These are phyloP conservation scores for Hypselothyrea guttata DNA, from an alignment of 2,888 invertebrate genomes.

Conservation along the genomic window DNA sequence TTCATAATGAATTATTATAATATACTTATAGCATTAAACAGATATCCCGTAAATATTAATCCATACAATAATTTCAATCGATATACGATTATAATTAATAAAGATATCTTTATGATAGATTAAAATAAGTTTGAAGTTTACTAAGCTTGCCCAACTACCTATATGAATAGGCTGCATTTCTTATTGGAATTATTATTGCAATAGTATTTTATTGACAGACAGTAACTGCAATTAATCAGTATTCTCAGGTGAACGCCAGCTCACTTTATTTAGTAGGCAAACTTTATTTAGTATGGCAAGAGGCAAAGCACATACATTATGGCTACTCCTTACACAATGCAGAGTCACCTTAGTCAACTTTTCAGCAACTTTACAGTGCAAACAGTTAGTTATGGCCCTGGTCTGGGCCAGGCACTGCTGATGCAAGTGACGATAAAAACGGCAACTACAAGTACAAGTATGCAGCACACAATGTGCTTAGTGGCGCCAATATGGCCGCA, in stretches of 20 bases:
- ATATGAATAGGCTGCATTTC: too few species aligned
- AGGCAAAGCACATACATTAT: constrained; percentile 16
- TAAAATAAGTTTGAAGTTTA: too few species aligned
- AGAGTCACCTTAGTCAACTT: constrained; percentile 46
- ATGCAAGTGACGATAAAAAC: constrained; percentile 58
- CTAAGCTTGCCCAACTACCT: too few species aligned
- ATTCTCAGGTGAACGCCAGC: not conserved
- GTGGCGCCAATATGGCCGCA: constrained; percentile 58
- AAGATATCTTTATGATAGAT: too few species aligned
- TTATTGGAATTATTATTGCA: too few species aligned
- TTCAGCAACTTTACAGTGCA: constrained; percentile 41
- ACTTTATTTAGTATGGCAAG: constrained; percentile 34
- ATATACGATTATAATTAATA: too few species aligned
- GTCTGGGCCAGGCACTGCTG: constrained; percentile 28
- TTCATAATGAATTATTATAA: too few species aligned
- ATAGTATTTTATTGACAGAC: not conserved
- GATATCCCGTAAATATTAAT: too few species aligned
- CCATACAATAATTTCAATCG: too few species aligned
- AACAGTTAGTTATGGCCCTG: constrained; percentile 21
- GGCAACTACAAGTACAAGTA: constrained; percentile 31
- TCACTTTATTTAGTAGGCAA: constrained; percentile 17
- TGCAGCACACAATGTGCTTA: constrained; percentile 66
- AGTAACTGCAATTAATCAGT: constrained; percentile 1
- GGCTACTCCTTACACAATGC: constrained; percentile 23
- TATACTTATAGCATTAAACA: too few species aligned